phyloP scores from a whole-genome alignment of 2,888 invertebrate species.

The Rhabditoides inermis region DNA sequence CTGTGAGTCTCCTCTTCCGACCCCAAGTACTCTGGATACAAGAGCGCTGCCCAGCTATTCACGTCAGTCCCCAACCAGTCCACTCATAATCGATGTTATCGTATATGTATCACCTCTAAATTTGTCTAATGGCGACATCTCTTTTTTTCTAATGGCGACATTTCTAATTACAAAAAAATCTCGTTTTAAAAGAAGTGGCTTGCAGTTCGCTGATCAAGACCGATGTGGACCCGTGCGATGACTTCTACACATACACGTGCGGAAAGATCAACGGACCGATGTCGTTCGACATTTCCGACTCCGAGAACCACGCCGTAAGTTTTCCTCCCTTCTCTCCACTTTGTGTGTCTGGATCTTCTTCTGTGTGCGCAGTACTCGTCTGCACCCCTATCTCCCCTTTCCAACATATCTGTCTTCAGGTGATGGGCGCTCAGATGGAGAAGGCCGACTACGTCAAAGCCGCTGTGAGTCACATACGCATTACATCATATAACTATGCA shows the following conservation, averaged over 20 bases:
- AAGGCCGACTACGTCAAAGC: slow-evolving; percentile 13
- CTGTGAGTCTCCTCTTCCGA: neutral
- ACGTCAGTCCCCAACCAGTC: too few relatives aligned
- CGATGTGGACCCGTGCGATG: slow-evolving; percentile 31
- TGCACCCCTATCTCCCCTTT: too few relatives aligned
- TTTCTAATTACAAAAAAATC: too few relatives aligned
- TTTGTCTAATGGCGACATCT: too few relatives aligned
- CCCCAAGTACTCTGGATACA: slow-evolving; percentile 11
- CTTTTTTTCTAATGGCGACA: too few relatives aligned
- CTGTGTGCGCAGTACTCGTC: neutral
- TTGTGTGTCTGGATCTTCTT: neutral
- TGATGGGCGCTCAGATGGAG: slow-evolving; percentile 15
- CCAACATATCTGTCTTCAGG: too few relatives aligned
- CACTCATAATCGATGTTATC: too few relatives aligned
- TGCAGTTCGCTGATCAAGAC: slow-evolving; percentile 22
- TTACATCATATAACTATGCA: too few relatives aligned
- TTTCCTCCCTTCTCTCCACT: neutral
- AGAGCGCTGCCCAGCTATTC: slow-evolving; percentile 16
- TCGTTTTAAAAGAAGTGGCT: too few relatives aligned
- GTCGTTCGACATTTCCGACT: slow-evolving; percentile 24
- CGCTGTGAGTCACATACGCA: too few relatives aligned
- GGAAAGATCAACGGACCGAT: slow-evolving; percentile 16
- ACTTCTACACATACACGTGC: slow-evolving; percentile 37
- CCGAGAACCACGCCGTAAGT: slow-evolving; percentile 12
- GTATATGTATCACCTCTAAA: too few relatives aligned